These are phyloP conservation scores for Lepidochrysops patricia DNA, from an alignment of 2,888 invertebrate genomes.

Conservation along the genomic window DNA sequence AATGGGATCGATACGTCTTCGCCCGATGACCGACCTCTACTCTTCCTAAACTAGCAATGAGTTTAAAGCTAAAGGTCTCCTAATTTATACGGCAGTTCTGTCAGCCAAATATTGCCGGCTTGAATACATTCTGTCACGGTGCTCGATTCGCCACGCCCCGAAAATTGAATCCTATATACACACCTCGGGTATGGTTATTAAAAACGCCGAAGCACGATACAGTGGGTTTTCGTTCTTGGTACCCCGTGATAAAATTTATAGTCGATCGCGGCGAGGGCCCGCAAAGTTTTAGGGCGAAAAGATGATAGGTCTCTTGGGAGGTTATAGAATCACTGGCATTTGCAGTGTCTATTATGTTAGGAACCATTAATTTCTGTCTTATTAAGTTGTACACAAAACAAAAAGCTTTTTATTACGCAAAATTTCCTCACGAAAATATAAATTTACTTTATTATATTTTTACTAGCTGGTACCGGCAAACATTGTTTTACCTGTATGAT, in stretches of 20 bases:
- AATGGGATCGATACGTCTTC: conserved; percentile 56
- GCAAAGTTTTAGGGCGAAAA: conserved; percentile 63
- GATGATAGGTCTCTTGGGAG: conserved; percentile 72
- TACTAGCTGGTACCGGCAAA: too few relatives aligned
- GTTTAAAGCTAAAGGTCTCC: conserved; percentile 48
- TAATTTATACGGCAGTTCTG: conserved; percentile 66
- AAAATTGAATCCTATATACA: conserved; percentile 70
- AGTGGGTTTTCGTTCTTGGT: conserved; percentile 17
- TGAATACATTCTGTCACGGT: conserved; percentile 73
- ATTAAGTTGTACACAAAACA: conserved; percentile 69
- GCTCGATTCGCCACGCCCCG: conserved; percentile 73
- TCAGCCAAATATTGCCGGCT: conserved; percentile 64
- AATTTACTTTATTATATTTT: not conserved
- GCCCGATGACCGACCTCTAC: conserved; percentile 42
- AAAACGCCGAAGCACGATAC: conserved; percentile 38
- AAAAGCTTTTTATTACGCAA: conserved; percentile 21
- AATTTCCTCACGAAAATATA: not conserved
- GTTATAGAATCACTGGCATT: conserved; percentile 80
- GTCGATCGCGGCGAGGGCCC: conserved; percentile 25
- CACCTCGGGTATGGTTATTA: conserved; percentile 50
- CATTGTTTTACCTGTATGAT: too few relatives aligned
- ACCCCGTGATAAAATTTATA: conserved; percentile 29
- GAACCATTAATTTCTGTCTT: conserved; percentile 73
- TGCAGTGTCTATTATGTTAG: conserved; percentile 76
- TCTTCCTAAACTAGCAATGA: conserved; percentile 48